These are phyloP conservation scores for Gymnorhina tibicen DNA, from an alignment of 2,113 vertebrate species.

Conservation along the genomic window DNA sequence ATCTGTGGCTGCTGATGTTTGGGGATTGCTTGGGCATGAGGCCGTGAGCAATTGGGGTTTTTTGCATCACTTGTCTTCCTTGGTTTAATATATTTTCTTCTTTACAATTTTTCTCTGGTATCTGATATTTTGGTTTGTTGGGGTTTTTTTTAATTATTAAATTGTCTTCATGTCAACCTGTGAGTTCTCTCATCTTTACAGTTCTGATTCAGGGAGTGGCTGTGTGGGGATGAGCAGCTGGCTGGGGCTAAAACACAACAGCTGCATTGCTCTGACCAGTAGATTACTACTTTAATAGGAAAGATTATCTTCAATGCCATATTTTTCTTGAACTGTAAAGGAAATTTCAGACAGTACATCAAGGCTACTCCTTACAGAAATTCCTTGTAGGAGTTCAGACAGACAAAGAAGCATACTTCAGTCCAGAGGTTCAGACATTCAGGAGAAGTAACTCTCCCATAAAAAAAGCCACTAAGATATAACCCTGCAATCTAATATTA, in stretches of 20 bases:
- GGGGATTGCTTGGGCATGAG: background rate
- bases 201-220: accelerated
- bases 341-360: background rate
- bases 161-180: background rate
- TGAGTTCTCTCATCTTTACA: background rate
- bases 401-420: background rate
- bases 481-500: background rate
- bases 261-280: background rate
- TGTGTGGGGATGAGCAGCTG: background rate
- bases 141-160: background rate
- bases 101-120: background rate
- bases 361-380: background rate
- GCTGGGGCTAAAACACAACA: background rate
- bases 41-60: accelerated
- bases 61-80: background rate
- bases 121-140: background rate
- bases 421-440: background rate
- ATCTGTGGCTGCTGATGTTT: accelerated
- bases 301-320: accelerated
- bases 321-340: background rate
- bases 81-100: background rate
- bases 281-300: background rate
- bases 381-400: background rate
- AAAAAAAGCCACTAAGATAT: background rate
- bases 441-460: background rate